phyloP scores from a whole-genome alignment of 2,797 vertebrate genomes.

The Dendrocincla fuliginosa region DNA sequence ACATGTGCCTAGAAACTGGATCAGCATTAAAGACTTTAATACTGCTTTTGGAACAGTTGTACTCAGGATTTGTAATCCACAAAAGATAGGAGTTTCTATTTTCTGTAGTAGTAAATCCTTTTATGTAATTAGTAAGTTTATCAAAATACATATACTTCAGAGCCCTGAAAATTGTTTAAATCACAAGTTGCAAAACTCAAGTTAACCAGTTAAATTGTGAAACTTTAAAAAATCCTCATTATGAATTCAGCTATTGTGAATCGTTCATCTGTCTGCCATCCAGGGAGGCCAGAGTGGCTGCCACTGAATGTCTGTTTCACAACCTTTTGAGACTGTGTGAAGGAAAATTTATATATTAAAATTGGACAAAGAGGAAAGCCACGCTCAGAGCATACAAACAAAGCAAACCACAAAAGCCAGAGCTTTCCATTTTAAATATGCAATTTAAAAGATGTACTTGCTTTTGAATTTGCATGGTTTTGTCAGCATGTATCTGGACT shows the following conservation, averaged over 20 bases:
- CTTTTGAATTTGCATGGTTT: not conserved
- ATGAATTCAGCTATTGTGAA: not conserved
- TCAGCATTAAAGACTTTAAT: conserved; percentile 7
- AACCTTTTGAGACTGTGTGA: not conserved
- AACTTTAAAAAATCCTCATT: not conserved
- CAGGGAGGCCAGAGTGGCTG: not conserved
- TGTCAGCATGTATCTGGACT: not conserved
- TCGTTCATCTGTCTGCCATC: not conserved
- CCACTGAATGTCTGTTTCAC: not conserved
- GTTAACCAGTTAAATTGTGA: not conserved
- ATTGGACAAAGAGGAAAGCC: not conserved
- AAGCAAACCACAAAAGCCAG: not conserved
- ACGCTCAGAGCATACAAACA: not conserved
- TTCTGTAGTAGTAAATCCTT: not conserved
- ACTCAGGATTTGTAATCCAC: conserved; percentile 18
- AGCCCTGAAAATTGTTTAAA: not conserved
- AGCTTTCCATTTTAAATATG: conserved; percentile 13
- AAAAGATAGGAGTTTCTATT: not conserved
- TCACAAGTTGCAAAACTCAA: not conserved
- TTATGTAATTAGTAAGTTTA: not conserved
- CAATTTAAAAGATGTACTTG: not conserved
- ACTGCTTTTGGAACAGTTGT: not conserved
- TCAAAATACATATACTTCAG: not conserved
- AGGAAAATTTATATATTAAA: not conserved
- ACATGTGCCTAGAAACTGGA: not conserved